phyloP scores from a whole-genome alignment of 2,888 invertebrate species.

The Nematopogon swammerdamellus region DNA sequence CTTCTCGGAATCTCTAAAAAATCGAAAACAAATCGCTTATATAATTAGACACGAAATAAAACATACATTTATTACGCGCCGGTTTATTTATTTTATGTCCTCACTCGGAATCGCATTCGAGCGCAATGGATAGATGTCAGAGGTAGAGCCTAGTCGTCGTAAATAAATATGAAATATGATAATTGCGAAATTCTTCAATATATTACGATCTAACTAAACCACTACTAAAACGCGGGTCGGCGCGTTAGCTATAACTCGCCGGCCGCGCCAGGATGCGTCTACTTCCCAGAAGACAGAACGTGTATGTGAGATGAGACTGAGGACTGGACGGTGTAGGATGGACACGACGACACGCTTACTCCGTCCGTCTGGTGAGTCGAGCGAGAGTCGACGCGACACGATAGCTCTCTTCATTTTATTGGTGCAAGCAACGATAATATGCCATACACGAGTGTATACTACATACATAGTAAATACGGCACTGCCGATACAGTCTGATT shows the following conservation, averaged over 20 bases:
- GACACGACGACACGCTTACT: too few relatives aligned
- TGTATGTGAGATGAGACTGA: too few relatives aligned
- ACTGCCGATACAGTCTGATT: too few relatives aligned
- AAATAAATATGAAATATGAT: constrained; percentile 56
- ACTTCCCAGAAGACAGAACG: background rate
- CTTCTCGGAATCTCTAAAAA: constrained; percentile 11
- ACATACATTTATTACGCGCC: constrained; percentile 34
- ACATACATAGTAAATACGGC: too few relatives aligned
- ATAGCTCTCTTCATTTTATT: too few relatives aligned
- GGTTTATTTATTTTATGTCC: constrained; percentile 46
- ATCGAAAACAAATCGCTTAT: constrained; percentile 31
- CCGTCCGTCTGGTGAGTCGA: too few relatives aligned
- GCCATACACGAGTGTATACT: too few relatives aligned
- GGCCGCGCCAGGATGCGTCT: constrained; percentile 18
- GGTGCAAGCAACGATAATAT: too few relatives aligned
- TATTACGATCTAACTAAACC: constrained; percentile 52
- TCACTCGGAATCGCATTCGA: constrained; percentile 26
- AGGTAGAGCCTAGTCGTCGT: constrained; percentile 47
- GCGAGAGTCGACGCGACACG: too few relatives aligned
- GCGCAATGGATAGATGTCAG: constrained; percentile 36
- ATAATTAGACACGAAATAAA: constrained; percentile 47
- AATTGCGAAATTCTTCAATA: constrained; percentile 57
- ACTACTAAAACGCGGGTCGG: constrained; percentile 52
- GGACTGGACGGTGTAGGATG: too few relatives aligned
- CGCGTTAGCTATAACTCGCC: constrained; percentile 46